Conservation (phyloP, 1,140 invertebrate species). For the Ditylenchus dipsaci region DNA sequence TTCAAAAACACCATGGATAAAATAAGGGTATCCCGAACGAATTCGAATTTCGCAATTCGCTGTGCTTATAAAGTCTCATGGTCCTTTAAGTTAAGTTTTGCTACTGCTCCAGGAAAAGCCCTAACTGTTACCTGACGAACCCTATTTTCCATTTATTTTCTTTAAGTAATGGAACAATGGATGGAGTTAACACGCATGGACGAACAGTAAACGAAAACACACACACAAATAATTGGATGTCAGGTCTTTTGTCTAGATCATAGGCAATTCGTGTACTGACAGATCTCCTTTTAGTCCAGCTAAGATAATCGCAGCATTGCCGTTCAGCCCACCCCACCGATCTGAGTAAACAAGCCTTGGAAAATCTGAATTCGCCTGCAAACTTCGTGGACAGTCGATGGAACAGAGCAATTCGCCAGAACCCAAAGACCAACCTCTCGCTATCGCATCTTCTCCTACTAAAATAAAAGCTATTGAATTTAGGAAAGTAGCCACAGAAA, state of each 20-base stretch:
- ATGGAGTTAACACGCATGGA: neutral
- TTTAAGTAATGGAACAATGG: neutral
- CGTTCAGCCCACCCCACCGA: slow-evolving; percentile 18
- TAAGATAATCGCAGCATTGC: slow-evolving; percentile 22
- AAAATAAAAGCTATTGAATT: neutral
- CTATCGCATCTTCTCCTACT: slow-evolving; percentile 25
- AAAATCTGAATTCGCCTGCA: slow-evolving; percentile 3
- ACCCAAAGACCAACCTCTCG: slow-evolving; percentile 24
- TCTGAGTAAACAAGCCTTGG: slow-evolving; percentile 1
- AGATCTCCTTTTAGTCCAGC: slow-evolving; percentile 21
- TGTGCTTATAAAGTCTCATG: too few species aligned
- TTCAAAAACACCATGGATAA: too few species aligned
- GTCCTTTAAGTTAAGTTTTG: too few species aligned
- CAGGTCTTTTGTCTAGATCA: neutral
- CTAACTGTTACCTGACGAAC: too few species aligned
- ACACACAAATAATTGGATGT: too few species aligned
- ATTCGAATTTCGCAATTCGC: too few species aligned
- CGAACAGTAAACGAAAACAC: too few species aligned
- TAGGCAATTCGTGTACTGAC: slow-evolving; percentile 20
- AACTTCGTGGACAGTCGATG: slow-evolving; percentile 1
- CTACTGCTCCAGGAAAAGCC: too few species aligned
- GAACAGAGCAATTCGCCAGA: neutral
- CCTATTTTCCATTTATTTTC: too few species aligned
- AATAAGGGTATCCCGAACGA: too few species aligned
- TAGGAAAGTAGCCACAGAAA: neutral